These are phyloP conservation scores for Apogon talboti DNA, from an alignment of 2,797 vertebrate genomes.

Conservation along the genomic window DNA sequence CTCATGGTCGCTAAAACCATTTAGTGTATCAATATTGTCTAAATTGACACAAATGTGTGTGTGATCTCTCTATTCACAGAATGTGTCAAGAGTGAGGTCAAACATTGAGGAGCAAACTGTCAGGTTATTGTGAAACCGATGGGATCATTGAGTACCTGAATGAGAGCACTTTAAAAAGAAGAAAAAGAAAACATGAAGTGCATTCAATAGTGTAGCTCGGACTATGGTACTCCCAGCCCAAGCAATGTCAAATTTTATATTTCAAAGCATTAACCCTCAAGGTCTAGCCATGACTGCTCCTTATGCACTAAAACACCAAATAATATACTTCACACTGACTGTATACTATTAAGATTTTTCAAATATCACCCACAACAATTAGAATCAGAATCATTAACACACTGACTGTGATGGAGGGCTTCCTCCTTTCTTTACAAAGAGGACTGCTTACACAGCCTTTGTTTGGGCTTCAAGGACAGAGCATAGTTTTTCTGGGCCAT, in stretches of 20 bases:
- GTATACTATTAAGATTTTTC: slow-evolving; percentile 1
- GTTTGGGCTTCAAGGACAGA: slow-evolving; percentile 70
- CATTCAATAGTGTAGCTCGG: slow-evolving; percentile 12
- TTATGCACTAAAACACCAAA: slow-evolving; percentile 3
- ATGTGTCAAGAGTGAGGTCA: not conserved
- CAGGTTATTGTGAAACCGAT: slow-evolving; percentile 3
- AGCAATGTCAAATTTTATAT: not conserved
- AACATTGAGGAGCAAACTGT: not conserved
- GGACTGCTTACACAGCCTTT: slow-evolving; percentile 39
- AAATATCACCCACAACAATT: slow-evolving; percentile 29
- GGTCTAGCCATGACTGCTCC: slow-evolving; percentile 1
- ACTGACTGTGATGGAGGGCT: not conserved
- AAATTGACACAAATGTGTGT: not conserved
- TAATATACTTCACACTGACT: not conserved
- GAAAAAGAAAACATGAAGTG: not conserved
- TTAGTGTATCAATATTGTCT: not conserved
- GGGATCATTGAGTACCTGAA: slow-evolving; percentile 10
- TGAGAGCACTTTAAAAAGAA: slow-evolving; percentile 15
- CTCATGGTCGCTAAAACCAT: not conserved
- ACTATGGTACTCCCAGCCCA: not conserved
- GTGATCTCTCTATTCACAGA: not conserved
- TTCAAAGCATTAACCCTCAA: slow-evolving; percentile 6
- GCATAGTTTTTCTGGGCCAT: slow-evolving; percentile 56
- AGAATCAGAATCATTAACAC: slow-evolving; percentile 13
- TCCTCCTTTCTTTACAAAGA: slow-evolving; percentile 30